phyloP scores from a whole-genome alignment of 2,888 invertebrate genomes.

The Entomobrya proxima region DNA sequence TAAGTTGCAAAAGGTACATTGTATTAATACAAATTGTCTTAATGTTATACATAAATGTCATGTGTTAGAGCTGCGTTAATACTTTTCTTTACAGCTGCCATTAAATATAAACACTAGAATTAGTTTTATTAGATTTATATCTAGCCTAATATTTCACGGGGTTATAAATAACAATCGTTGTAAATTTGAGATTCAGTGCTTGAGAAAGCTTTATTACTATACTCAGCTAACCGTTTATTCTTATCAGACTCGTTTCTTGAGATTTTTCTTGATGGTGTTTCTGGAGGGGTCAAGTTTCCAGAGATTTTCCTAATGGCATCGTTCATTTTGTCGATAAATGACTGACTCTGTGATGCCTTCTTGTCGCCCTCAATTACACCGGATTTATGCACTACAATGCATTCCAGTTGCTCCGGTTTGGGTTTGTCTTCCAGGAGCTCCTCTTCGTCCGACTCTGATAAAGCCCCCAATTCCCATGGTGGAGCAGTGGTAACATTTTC shows the following conservation, averaged over 20 bases:
- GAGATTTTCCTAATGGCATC: conserved; percentile 74
- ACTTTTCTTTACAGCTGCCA: too few relatives aligned
- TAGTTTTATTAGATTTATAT: too few relatives aligned
- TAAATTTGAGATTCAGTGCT: conserved; percentile 12
- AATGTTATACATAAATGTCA: too few relatives aligned
- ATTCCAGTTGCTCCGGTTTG: conserved; percentile 54
- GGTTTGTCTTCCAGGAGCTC: conserved; percentile 61
- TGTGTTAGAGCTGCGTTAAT: too few relatives aligned
- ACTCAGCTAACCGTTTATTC: conserved; percentile 60
- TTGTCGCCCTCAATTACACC: conserved; percentile 32
- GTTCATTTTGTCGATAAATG: conserved; percentile 70
- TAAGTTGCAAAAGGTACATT: not conserved
- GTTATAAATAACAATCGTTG: not conserved
- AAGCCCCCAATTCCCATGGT: conserved; percentile 58
- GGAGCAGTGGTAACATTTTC: conserved; percentile 13
- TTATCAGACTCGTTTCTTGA: conserved; percentile 71
- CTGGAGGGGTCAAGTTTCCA: conserved; percentile 60
- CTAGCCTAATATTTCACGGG: too few relatives aligned
- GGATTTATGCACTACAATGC: conserved; percentile 67
- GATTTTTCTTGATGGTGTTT: conserved; percentile 71
- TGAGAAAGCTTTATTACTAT: conserved; percentile 27
- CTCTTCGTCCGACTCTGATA: conserved; percentile 71
- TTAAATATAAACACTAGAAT: too few relatives aligned
- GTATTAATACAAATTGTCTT: not conserved
- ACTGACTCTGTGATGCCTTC: conserved; percentile 2